Base-by-base conservation (phyloP, 2,888 invertebrate species). In the Ecliptopera silaceata region DNA sequence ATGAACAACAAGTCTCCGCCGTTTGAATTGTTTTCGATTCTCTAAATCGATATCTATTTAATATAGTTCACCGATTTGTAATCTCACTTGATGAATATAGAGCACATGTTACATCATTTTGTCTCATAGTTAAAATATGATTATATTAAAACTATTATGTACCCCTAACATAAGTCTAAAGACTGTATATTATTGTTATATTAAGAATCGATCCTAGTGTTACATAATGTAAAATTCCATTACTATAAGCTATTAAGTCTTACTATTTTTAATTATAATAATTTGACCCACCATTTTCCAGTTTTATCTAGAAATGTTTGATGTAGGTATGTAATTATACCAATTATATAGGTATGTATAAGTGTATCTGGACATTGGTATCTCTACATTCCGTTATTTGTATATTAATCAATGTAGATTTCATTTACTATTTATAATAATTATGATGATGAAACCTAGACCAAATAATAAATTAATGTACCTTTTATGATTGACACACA, bases 391-490 rank as follows among this genome's bases (percentile, higher is more conserved):
- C 91, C 91, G 91, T 88, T 89, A 83, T 79, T 85, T 89, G 86
- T 90, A 88, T 84, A 87, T 82, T 86, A 76, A 81, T 81, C 79
- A 59, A 62, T 75, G 82, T 87, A 82, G 82, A 85, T 84, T 84
- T 84, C 83, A 83, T 86, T 66, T 64, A 62, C 58, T 61, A 88
- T 91, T 90, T 88, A 86, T 77, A 63, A 65, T 84, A 84, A 78
- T 82, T 81, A 57, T 59, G 59, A 82, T 85, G 87, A 83, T 86
- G 88, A 88, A 91, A 91, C 89, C 88, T 89, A 90, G 91, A 91
- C 91, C 91, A 91, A 91, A 91, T 91, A 90, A 91, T 91, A 90
- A 66, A 90, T 88, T 90, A 91, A 88, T 86, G 90, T 91, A 90
- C 88, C 89, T 90, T 90, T 87, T 88, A 89, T 86, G 84, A 80